A percentile compares a stretch with the other conserved stretches of the same genome.
These are phyloP conservation scores for Euura saliciscinereae DNA, from an alignment of 1,140 invertebrate genomes.

Conservation along the genomic window DNA sequence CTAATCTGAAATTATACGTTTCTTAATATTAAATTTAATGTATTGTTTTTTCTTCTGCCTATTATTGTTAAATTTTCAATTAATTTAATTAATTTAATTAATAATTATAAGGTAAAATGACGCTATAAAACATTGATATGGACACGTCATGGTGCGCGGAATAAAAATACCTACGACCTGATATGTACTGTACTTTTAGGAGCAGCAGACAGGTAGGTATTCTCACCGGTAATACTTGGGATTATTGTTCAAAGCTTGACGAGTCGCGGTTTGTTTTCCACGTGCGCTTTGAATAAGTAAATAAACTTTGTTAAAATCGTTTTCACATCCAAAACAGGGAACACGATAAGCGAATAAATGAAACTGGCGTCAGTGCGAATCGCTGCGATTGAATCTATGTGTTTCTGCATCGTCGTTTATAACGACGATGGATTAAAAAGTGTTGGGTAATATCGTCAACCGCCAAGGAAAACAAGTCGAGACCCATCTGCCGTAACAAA, in stretches of 20 bases:
- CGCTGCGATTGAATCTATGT: no score
- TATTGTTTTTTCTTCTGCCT: neutral
- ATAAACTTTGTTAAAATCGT: no score
- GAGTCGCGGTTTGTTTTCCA: constrained; percentile 37
- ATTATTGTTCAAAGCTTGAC: constrained; percentile 44
- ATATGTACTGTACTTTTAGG: constrained; percentile 42
- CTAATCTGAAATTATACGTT: neutral
- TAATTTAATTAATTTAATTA: neutral
- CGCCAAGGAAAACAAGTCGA: constrained; percentile 25
- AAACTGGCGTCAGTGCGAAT: no score
- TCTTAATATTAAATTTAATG: neutral
- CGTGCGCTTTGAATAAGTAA: no score
- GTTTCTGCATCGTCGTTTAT: no score
- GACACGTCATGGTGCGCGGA: constrained; percentile 46
- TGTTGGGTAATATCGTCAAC: constrained; percentile 20
- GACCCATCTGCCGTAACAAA: constrained; percentile 40
- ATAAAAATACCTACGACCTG: constrained; percentile 47
- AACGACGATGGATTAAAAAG: no score
- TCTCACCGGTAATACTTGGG: constrained; percentile 55
- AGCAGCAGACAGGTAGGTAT: constrained; percentile 37
- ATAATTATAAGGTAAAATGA: neutral
- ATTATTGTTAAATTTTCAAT: neutral
- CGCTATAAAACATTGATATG: constrained; percentile 58
- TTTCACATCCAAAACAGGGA: no score
- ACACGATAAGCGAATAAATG: no score